A percentile compares a stretch with the other conserved stretches of the same genome.
Conservation (phyloP, 1,140 invertebrate species). For the Portunus trituberculatus region DNA sequence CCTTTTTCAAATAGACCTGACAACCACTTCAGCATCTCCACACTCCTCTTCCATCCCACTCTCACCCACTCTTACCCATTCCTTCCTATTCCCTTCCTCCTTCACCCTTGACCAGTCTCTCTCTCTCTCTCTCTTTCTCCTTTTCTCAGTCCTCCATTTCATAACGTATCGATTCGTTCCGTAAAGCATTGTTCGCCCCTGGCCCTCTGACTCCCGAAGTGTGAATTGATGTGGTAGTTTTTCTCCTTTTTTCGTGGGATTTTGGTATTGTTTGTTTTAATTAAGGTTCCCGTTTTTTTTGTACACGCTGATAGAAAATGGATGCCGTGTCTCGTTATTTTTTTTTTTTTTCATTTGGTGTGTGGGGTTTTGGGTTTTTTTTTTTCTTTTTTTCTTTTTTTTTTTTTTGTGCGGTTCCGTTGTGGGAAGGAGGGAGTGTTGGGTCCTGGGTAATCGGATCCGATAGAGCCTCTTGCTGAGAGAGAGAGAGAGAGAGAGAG, state of each 20-base stretch:
- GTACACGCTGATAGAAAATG: no score
- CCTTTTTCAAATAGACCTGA: background rate
- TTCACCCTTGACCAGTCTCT: background rate
- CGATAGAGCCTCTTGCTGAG: background rate
- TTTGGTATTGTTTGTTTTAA: no score
- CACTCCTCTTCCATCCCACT: background rate
- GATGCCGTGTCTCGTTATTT: background rate
- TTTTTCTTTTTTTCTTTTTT: background rate
- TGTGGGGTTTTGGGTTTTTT: background rate
- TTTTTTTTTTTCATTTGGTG: background rate
- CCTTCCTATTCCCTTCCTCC: background rate
- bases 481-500: slow-evolving; percentile 31
- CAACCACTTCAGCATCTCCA: background rate
- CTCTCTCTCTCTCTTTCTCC: background rate
- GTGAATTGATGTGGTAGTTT: no score
- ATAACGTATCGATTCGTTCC: background rate
- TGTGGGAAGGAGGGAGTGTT: background rate
- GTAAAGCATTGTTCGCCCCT: background rate
- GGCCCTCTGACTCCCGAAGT: no score
- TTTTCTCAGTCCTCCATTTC: background rate
- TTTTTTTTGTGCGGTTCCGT: background rate
- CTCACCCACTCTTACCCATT: background rate
- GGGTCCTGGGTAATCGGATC: slow-evolving; percentile 26
- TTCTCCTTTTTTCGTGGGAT: no score
- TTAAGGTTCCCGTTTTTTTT: no score